Evolutionary conservation across 1,140 invertebrate genomes (phyloP).

Genomic region (Euborellia annulipes): DNA sequence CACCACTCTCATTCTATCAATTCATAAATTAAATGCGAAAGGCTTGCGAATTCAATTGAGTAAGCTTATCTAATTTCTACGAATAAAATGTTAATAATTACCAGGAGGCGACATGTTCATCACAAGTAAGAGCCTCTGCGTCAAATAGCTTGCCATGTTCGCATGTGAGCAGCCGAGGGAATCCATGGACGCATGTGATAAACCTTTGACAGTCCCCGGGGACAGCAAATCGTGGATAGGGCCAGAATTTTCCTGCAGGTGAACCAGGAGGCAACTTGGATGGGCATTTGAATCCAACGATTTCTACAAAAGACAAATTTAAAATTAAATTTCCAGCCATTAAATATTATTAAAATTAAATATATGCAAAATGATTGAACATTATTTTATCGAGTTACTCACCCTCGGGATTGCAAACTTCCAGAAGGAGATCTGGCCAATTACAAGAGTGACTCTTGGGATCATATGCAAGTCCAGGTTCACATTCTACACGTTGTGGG

Average conservation of each 20-base stretch:
- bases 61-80: too few relatives aligned
- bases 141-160: conserved; percentile 75
- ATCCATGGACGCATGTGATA: conserved; percentile 75
- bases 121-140: conserved; percentile 61
- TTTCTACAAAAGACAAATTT: conserved; percentile 24
- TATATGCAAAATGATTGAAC: neutral
- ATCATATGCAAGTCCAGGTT: conserved; percentile 75
- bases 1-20: too few relatives aligned
- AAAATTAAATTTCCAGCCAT: too few relatives aligned
- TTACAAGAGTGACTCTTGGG: conserved; percentile 76
- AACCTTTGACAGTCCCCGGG: conserved; percentile 68
- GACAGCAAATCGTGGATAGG: conserved; percentile 72
- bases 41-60: too few relatives aligned
- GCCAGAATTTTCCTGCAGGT: conserved; percentile 71
- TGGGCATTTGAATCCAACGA: conserved; percentile 41
- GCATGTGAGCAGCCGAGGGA: conserved; percentile 70
- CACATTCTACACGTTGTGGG: conserved; percentile 61
- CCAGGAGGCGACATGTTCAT: too few relatives aligned
- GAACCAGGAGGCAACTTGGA: conserved; percentile 58
- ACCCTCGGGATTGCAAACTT: conserved; percentile 73
- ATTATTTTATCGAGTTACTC: too few relatives aligned
- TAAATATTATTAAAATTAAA: neutral
- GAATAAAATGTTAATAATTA: too few relatives aligned
- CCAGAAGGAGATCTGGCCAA: conserved; percentile 78
- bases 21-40: too few relatives aligned